Percentiles rank a stretch among this genome's conserved stretches.
phyloP scores from a whole-genome alignment of 2,888 invertebrate genomes.

The Oeneis ivallda region DNA sequence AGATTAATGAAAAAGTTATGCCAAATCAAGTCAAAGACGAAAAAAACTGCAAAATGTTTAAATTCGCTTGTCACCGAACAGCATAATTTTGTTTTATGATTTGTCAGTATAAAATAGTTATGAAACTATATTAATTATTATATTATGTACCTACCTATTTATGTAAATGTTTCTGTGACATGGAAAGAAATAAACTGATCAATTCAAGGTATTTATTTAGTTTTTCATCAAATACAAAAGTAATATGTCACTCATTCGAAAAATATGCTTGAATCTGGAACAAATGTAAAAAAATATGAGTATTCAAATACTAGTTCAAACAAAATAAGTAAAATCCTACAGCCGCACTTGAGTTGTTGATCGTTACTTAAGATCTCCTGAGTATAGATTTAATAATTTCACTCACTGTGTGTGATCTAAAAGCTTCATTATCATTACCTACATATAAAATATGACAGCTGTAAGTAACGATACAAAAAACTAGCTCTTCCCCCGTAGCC shows the following conservation, averaged over 20 bases:
- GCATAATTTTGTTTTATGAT: slow-evolving; percentile 24
- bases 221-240: neutral
- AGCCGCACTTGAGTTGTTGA: too few relatives aligned
- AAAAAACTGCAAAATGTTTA: slow-evolving; percentile 68
- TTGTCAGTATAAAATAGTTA: slow-evolving; percentile 27
- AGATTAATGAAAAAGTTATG: slow-evolving; percentile 47
- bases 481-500: too few relatives aligned
- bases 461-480: too few relatives aligned
- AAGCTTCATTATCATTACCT: too few relatives aligned
- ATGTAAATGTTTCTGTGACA: slow-evolving; percentile 18
- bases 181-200: neutral
- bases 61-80: slow-evolving; percentile 64
- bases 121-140: neutral
- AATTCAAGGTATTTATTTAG: neutral
- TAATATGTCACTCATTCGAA: slow-evolving; percentile 37
- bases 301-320: too few relatives aligned
- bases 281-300: slow-evolving; percentile 4
- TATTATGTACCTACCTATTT: too few relatives aligned
- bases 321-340: too few relatives aligned
- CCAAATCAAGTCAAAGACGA: slow-evolving; percentile 54
- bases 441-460: too few relatives aligned
- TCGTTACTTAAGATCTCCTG: too few relatives aligned
- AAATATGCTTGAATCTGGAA: slow-evolving; percentile 47
- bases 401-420: too few relatives aligned
- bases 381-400: too few relatives aligned